Conservation (phyloP, 2,888 invertebrate species). For the Diplolepis rosae region DNA sequence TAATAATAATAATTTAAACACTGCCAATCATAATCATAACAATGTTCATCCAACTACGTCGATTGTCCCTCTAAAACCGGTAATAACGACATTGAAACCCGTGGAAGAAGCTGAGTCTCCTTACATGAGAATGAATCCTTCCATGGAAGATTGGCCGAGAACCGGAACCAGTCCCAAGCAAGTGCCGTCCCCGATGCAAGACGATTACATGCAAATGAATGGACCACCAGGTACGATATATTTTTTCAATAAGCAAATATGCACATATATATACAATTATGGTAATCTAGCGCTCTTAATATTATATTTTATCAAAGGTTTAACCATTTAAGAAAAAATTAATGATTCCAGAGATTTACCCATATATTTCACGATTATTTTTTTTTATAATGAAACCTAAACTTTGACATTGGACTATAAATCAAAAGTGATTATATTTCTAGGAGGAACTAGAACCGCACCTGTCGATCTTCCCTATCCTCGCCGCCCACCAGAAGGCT, state of each 20-base stretch:
- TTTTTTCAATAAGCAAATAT: too few species aligned
- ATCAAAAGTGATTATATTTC: not conserved
- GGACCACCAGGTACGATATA: slow-evolving; percentile 72
- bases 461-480: slow-evolving; percentile 72
- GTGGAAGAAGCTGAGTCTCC: slow-evolving; percentile 70
- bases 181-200: slow-evolving; percentile 68
- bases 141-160: slow-evolving; percentile 65
- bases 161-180: slow-evolving; percentile 72
- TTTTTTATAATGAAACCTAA: too few species aligned
- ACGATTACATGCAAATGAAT: slow-evolving; percentile 73
- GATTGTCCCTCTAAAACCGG: slow-evolving; percentile 64
- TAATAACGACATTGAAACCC: slow-evolving; percentile 68
- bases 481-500: slow-evolving; percentile 76
- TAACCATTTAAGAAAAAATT: too few species aligned
- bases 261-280: too few species aligned
- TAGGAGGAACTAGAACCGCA: slow-evolving; percentile 69
- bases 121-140: slow-evolving; percentile 71
- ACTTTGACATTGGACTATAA: too few species aligned
- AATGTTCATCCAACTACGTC: slow-evolving; percentile 57
- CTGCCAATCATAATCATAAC: slow-evolving; percentile 72
- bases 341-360: too few species aligned
- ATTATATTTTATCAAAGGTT: too few species aligned
- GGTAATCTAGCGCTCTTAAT: too few species aligned
- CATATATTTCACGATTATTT: too few species aligned
- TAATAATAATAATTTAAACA: slow-evolving; percentile 68